Percentiles rank a stretch among this genome's conserved stretches.
Evolutionary conservation across 2,797 vertebrate genomes (phyloP).

Genomic region (Gambusia yucatana): DNA sequence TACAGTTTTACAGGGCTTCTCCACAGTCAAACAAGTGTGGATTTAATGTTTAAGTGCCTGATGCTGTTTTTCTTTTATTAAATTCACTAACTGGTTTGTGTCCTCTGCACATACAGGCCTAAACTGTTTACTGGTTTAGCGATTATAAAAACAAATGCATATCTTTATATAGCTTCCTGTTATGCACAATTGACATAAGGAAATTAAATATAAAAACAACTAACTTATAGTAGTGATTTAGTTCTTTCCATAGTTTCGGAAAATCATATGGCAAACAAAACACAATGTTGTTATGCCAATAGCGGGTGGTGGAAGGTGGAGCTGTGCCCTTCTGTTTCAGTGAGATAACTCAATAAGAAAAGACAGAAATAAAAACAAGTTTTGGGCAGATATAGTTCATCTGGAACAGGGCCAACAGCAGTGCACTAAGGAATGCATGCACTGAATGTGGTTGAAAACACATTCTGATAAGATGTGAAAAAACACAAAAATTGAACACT

Average conservation of each 20-base stretch:
- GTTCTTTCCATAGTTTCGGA: constrained; percentile 7
- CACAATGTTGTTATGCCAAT: constrained; percentile 27
- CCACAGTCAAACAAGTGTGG: not conserved
- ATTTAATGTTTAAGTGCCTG: not conserved
- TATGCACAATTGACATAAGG: not conserved
- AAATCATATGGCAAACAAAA: constrained; percentile 38
- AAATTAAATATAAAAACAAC: not conserved
- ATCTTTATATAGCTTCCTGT: not conserved
- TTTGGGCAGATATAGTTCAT: constrained; percentile 45
- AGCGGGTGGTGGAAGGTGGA: constrained; percentile 37
- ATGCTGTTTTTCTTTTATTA: not conserved
- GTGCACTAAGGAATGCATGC: constrained; percentile 29
- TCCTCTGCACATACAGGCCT: not conserved
- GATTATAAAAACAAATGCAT: not conserved
- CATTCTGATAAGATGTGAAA: constrained; percentile 42
- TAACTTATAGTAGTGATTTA: not conserved
- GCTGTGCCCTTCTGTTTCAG: constrained; percentile 51
- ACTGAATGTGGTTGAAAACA: constrained; percentile 37
- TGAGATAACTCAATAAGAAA: constrained; percentile 58
- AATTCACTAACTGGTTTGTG: not conserved
- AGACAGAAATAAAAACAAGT: constrained; percentile 43
- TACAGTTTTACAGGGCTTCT: not conserved
- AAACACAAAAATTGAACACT: constrained; percentile 37
- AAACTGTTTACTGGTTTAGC: not conserved
- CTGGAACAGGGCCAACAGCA: constrained; percentile 40